These are phyloP conservation scores for Axea sp. DNA, from an alignment of 2,888 invertebrate species.

Conservation along the genomic window DNA sequence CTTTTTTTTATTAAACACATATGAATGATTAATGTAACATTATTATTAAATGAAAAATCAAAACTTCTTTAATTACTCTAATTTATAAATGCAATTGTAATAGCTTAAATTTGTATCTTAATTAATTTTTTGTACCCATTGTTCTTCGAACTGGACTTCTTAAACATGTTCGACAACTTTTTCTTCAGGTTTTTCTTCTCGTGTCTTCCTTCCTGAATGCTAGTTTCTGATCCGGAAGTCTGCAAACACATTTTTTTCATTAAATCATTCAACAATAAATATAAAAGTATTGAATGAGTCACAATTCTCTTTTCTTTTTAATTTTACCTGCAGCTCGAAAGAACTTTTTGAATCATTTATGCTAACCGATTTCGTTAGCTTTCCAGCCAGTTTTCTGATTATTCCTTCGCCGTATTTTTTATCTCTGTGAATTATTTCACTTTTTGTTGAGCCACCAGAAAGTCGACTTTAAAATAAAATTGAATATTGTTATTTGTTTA, in stretches of 20 bases:
- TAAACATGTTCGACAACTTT: constrained; percentile 90
- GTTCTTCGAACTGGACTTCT: constrained; percentile 81
- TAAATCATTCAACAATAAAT: too few relatives aligned
- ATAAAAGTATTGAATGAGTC: too few relatives aligned
- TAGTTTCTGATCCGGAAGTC: constrained; percentile 77
- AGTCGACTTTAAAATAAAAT: constrained; percentile 82
- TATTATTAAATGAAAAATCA: too few relatives aligned
- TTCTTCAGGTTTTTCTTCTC: constrained; percentile 88
- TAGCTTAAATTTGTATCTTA: too few relatives aligned
- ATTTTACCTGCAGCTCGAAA: constrained; percentile 74
- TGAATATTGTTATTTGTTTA: too few relatives aligned
- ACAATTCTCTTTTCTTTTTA: not conserved
- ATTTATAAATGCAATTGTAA: too few relatives aligned
- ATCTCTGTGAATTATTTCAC: constrained; percentile 87
- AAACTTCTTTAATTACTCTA: too few relatives aligned
- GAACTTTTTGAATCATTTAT: constrained; percentile 84
- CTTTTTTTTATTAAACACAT: too few relatives aligned
- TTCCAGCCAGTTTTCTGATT: constrained; percentile 89
- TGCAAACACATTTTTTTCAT: too few relatives aligned
- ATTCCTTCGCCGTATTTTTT: constrained; percentile 90
- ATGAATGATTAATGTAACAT: too few relatives aligned
- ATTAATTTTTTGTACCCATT: too few relatives aligned
- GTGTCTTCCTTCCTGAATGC: constrained; percentile 72
- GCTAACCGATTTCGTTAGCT: constrained; percentile 91
- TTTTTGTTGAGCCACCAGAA: constrained; percentile 91